A percentile compares a stretch with the other conserved stretches of the same genome.
These are phyloP conservation scores for Neodiprion virginianus DNA, from an alignment of 1,140 invertebrate species.

Conservation along the genomic window DNA sequence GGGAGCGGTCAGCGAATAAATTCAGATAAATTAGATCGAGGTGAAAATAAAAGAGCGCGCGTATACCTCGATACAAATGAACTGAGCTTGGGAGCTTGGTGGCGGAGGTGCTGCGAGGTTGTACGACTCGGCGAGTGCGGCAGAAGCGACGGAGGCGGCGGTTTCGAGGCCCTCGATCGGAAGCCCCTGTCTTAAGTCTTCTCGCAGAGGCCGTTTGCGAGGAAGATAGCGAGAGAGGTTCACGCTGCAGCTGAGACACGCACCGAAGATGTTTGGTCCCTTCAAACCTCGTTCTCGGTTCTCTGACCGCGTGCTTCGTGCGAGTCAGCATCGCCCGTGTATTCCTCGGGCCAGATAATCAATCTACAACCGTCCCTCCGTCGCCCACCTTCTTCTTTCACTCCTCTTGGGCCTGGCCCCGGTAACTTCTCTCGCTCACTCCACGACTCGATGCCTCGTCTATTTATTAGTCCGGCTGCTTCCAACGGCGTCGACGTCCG, in stretches of 20 bases:
- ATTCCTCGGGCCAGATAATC: constrained; percentile 31
- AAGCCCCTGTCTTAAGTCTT: neutral
- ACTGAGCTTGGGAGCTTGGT: neutral
- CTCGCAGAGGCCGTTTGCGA: neutral
- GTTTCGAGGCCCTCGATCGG: neutral
- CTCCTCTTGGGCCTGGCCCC: constrained; percentile 1
- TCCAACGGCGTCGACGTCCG: constrained; percentile 10
- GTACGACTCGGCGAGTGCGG: neutral
- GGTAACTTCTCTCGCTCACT: neutral
- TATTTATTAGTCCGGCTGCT: constrained; percentile 14
- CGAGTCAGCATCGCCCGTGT: constrained; percentile 11
- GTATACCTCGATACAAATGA: neutral
- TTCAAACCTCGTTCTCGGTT: constrained; percentile 4
- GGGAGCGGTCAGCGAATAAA: neutral
- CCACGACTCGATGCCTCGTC: constrained; percentile 18
- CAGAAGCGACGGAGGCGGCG: neutral
- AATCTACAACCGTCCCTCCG: constrained; percentile 25
- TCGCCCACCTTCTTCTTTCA: constrained; percentile 20
- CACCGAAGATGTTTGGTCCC: constrained; percentile 1
- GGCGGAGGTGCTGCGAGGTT: neutral
- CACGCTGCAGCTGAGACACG: constrained; percentile 1
- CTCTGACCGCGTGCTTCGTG: constrained; percentile 6
- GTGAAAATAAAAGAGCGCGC: neutral
- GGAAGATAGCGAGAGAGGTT: neutral
- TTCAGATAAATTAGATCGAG: neutral